Evolutionary conservation across 2,797 vertebrate genomes (phyloP), one percentile per base, ranked within the genome.

Genomic region (Gallinago stenura): DNA sequence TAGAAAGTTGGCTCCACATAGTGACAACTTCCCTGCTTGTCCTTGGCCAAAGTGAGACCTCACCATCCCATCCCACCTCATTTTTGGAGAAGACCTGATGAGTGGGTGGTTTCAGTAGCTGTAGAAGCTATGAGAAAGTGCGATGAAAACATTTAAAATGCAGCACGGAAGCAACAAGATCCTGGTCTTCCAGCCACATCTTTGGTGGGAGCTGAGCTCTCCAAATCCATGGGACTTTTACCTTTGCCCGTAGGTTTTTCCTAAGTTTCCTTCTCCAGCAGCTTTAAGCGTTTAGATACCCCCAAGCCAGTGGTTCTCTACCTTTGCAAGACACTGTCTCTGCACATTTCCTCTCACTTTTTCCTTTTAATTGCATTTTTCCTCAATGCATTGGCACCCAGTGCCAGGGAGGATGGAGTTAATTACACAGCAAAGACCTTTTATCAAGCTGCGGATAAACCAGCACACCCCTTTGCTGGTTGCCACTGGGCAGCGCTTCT

Each of bases 401-500:
- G 54, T 8, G 5, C 25, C 39, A n/a, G 83, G 88, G 25, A 84
- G 37, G 51, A 71, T 56, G 70, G 45, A 66, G 84, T 83, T 90
- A 72, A 65, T 72, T 58, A 51, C 60, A 10, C 13, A 66, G 69
- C 22, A 61, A 82, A 88, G 70, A 45, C 33, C 76, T 90, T 90
- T 78, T 51, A 68, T 86, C 57, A 48, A 54, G 17, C 43, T 89
- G 50, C 37, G 37, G 68, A 37, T 81, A 92, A 87, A 88, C 72
- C 78, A 73, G 57, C 65, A 69, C 66, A 10, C 10, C 35, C 53
- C 31, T 80, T 60, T 54, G 12, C 89, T 94, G 83, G 46, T 73
- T 57, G 75, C 83, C 60, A 43, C 84, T 35, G 70, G 76, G 82
- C 48, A 58, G n/a, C 19, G 41, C 62, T 94, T 84, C 89, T 90